Conservation (phyloP, 1,140 invertebrate species). For the Popillia japonica region DNA sequence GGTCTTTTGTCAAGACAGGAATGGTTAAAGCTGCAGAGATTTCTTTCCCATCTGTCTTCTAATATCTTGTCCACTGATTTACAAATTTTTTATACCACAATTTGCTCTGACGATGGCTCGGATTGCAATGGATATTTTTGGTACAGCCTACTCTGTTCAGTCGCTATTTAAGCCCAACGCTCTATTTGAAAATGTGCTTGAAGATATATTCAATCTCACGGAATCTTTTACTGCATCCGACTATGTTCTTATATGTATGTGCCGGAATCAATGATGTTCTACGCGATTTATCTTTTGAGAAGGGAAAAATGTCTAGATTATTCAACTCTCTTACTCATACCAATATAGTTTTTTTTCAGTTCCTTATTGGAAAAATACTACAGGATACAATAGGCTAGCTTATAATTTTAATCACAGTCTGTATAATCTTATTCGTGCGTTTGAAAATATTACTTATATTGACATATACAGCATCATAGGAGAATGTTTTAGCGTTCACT, state of each 20-base stretch:
- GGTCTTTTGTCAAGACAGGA: too few relatives aligned
- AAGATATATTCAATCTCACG: neutral
- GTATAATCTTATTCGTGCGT: neutral
- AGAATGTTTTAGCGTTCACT: too few relatives aligned
- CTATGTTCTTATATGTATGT: neutral
- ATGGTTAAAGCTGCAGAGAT: too few relatives aligned
- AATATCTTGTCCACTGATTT: too few relatives aligned
- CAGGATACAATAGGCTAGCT: neutral
- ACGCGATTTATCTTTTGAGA: too few relatives aligned
- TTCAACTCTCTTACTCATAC: neutral
- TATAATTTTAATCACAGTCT: neutral
- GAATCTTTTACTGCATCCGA: neutral
- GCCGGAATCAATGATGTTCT: neutral
- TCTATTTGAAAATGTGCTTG: too few relatives aligned
- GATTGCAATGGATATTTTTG: neutral
- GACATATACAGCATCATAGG: too few relatives aligned
- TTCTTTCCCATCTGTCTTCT: too few relatives aligned
- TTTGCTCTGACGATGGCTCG: too few relatives aligned
- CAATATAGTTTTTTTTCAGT: neutral
- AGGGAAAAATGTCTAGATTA: too few relatives aligned
- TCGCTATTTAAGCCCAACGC: neutral
- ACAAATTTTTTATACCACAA: too few relatives aligned
- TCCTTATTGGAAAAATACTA: neutral
- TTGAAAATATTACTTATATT: neutral
- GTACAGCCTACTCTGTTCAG: neutral